A percentile compares a stretch with the other conserved stretches of the same genome.
These are phyloP conservation scores for Drosophila birchii DNA, from an alignment of 2,888 invertebrate species.

Conservation along the genomic window DNA sequence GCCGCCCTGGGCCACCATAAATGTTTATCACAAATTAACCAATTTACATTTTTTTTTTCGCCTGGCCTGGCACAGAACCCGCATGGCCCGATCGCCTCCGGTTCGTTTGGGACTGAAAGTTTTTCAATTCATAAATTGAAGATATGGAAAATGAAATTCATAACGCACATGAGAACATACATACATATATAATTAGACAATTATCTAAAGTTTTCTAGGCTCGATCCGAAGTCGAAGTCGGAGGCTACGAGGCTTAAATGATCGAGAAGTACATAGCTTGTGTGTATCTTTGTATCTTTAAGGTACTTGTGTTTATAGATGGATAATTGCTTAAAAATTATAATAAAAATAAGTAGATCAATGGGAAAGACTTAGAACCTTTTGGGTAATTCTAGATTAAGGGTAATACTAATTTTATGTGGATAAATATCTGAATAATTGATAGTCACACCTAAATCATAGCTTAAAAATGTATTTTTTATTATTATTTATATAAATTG, in stretches of 20 bases:
- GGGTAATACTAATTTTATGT: too few relatives aligned
- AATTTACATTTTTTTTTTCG: conserved; percentile 69
- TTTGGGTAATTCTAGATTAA: not conserved
- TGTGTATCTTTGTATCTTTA: not conserved
- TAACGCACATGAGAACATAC: conserved; percentile 46
- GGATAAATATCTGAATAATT: too few relatives aligned
- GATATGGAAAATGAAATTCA: conserved; percentile 74
- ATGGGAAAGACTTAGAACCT: not conserved
- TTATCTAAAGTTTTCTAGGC: conserved; percentile 56
- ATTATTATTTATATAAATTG: too few relatives aligned
- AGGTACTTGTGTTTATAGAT: conserved; percentile 1
- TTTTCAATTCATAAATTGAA: conserved; percentile 78
- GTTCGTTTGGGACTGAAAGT: conserved; percentile 43
- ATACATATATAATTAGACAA: conserved; percentile 67
- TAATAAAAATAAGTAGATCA: too few relatives aligned
- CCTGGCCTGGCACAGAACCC: conserved; percentile 39
- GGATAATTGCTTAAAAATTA: too few relatives aligned
- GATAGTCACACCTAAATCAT: too few relatives aligned
- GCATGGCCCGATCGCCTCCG: conserved; percentile 38
- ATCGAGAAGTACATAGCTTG: conserved; percentile 1
- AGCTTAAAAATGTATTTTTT: too few relatives aligned
- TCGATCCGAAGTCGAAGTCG: conserved; percentile 30
- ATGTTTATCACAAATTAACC: conserved; percentile 74
- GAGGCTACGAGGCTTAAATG: conserved; percentile 7
- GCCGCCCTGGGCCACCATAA: conserved; percentile 60